Conservation (phyloP, 1,140 invertebrate genomes). For the Caenorhabditis inopinata region DNA sequence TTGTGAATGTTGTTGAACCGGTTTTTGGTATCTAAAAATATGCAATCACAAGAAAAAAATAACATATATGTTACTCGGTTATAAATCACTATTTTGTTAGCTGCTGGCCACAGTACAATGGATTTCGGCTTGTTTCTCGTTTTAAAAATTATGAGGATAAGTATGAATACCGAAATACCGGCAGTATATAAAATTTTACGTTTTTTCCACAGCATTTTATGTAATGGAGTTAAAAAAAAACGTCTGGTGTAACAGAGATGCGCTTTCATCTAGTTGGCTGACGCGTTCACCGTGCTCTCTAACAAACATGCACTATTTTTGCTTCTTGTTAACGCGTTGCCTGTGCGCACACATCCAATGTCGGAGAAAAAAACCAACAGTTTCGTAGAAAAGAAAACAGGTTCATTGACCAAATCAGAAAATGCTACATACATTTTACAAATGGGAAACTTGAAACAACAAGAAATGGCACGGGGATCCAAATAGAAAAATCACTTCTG, state of each 20-base stretch:
- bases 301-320: neutral
- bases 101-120: neutral
- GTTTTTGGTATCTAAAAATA: constrained; percentile 92
- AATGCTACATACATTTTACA: too few relatives aligned
- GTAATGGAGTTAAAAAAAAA: neutral
- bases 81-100: constrained; percentile 45
- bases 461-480: neutral
- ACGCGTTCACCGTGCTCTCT: neutral
- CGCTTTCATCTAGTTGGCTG: too few relatives aligned
- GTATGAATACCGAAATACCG: neutral
- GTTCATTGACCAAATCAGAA: too few relatives aligned
- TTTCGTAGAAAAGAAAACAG: too few relatives aligned
- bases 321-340: too few relatives aligned
- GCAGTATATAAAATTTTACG: neutral
- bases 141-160: neutral
- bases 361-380: too few relatives aligned
- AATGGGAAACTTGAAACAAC: too few relatives aligned
- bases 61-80: constrained; percentile 49
- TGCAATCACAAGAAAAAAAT: neutral
- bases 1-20: constrained; percentile 93
- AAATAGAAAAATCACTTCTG: neutral
- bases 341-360: too few relatives aligned
- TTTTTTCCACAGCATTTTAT: neutral
- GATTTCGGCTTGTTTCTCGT: neutral
- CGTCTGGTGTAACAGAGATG: neutral